Evolutionary conservation across 2,113 vertebrate genomes (phyloP).

Genomic region (Vulpes vulpes): DNA sequence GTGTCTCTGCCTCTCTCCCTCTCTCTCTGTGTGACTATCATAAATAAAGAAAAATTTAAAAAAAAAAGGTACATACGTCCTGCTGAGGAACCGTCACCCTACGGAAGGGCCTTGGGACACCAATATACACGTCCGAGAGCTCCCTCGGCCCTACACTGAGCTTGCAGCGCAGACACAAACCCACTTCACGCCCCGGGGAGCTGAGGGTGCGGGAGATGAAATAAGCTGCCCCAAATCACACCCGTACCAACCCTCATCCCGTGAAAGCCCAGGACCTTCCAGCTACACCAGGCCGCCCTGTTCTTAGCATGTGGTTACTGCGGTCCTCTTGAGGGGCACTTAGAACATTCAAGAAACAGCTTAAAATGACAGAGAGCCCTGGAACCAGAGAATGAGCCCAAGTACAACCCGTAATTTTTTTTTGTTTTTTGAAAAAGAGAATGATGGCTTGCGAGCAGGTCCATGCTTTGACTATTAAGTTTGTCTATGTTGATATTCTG

Average conservation of each 20-base stretch:
- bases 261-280: not conserved
- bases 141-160: not conserved
- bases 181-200: not conserved
- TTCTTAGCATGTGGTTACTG: not conserved
- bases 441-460: not conserved
- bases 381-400: not conserved
- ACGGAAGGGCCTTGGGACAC: not conserved
- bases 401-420: not conserved
- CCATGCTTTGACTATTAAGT: not conserved
- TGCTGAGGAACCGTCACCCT: not conserved
- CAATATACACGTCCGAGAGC: not conserved
- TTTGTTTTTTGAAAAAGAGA: constrained; percentile 10
- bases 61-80: not conserved
- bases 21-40: no score
- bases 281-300: not conserved
- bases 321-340: not conserved
- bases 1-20: no score
- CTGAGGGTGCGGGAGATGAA: not conserved
- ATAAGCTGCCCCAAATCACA: not conserved
- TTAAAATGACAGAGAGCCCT: not conserved
- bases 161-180: not conserved
- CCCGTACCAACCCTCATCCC: not conserved
- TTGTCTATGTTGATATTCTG: not conserved
- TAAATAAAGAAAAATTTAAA: no score
- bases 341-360: not conserved